These are phyloP conservation scores for Neomicropteryx cornuta DNA, from an alignment of 1,140 invertebrate genomes.

Conservation along the genomic window DNA sequence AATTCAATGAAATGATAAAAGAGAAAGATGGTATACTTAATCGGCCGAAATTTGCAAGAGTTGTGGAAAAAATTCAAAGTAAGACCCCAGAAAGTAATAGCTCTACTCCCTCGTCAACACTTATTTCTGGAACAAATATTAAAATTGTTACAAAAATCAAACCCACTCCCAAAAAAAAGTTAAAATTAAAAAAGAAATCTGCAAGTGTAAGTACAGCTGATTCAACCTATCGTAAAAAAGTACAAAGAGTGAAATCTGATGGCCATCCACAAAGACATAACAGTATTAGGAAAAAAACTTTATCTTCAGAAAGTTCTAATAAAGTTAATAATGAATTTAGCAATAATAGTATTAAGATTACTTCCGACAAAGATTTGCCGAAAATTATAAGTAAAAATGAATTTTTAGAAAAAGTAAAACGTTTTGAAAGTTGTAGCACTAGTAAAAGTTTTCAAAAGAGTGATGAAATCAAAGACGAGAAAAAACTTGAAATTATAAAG, in stretches of 20 bases:
- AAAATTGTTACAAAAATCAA: constrained; percentile 33
- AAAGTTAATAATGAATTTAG: too few relatives aligned
- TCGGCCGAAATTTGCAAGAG: constrained; percentile 31
- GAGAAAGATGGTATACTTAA: constrained; percentile 25
- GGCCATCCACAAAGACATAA: constrained; percentile 17
- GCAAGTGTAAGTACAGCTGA: constrained; percentile 27
- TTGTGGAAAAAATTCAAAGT: constrained; percentile 29
- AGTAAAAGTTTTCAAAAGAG: too few relatives aligned
- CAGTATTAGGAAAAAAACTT: constrained; percentile 7
- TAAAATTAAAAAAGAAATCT: constrained; percentile 29
- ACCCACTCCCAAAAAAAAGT: constrained; percentile 26
- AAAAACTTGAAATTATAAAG: too few relatives aligned
- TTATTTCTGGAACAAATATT: constrained; percentile 34
- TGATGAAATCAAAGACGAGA: too few relatives aligned
- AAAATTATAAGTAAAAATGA: too few relatives aligned
- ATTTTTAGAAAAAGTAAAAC: too few relatives aligned
- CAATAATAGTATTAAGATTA: too few relatives aligned
- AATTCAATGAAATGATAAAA: constrained; percentile 40
- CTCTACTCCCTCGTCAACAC: constrained; percentile 32
- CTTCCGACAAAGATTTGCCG: too few relatives aligned
- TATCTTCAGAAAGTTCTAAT: too few relatives aligned
- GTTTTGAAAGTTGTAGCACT: too few relatives aligned
- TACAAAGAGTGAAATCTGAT: constrained; percentile 36
- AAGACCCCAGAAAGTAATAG: constrained; percentile 25
- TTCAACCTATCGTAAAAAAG: constrained; percentile 25